Evolutionary conservation across 2,797 vertebrate species (phyloP).

Genomic region (Lindbergichthys nudifrons): DNA sequence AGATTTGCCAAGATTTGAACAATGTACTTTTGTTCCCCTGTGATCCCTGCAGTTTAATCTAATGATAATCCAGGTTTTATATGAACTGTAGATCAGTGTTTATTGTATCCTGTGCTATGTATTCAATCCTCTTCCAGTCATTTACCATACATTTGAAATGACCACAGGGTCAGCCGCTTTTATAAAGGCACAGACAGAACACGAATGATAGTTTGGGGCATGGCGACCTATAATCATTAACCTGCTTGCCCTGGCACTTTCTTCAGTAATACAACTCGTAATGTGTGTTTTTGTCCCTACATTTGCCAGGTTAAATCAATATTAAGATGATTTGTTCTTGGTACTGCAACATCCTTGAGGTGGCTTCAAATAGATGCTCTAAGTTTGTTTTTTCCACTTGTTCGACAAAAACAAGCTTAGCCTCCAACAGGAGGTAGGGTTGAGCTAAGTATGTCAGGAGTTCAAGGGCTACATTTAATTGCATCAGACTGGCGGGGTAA

Average conservation of each 20-base stretch:
- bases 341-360: conserved; percentile 17
- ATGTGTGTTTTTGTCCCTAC: background rate
- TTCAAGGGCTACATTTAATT: conserved; percentile 48
- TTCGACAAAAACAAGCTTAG: conserved; percentile 42
- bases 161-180: background rate
- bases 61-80: background rate
- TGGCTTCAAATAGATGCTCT: conserved; percentile 38
- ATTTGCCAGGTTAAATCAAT: background rate
- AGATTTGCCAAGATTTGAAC: conserved; percentile 1
- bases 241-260: background rate
- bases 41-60: background rate
- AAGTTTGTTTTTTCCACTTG: conserved; percentile 39
- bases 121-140: background rate
- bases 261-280: background rate
- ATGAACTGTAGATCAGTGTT: background rate
- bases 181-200: background rate
- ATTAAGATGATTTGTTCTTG: conserved; percentile 17
- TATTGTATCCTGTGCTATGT: background rate
- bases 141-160: background rate
- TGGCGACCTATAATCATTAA: conserved; percentile 7
- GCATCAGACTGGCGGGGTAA: conserved; percentile 22
- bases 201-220: background rate
- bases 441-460: conserved; percentile 46
- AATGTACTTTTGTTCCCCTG: background rate
- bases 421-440: conserved; percentile 24